phyloP scores from a whole-genome alignment of 2,888 invertebrate genomes.

The Caenorhabditis auriculariae region DNA sequence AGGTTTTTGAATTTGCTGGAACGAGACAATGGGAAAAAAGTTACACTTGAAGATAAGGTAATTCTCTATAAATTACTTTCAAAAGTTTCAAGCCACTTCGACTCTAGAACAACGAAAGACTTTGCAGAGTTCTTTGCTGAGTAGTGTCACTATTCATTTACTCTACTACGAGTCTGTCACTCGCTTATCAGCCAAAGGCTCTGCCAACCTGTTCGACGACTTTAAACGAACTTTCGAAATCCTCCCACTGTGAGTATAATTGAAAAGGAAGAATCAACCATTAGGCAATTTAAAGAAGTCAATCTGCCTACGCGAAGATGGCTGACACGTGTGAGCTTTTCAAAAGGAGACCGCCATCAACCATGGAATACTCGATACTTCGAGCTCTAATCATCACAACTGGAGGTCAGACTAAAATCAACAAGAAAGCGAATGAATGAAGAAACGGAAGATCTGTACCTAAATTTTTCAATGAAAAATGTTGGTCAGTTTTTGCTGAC shows the following conservation, averaged over 20 bases:
- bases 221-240: constrained; percentile 17
- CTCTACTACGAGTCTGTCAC: constrained; percentile 29
- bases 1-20: constrained; percentile 39
- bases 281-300: constrained; percentile 8
- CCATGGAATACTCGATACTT: constrained; percentile 33
- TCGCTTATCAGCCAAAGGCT: constrained; percentile 27
- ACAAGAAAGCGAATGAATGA: too few relatives aligned
- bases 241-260: constrained; percentile 14
- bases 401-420: constrained; percentile 28
- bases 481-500: too few relatives aligned
- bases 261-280: too few relatives aligned
- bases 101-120: neutral
- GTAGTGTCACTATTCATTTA: constrained; percentile 32
- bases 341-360: constrained; percentile 23
- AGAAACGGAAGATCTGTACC: too few relatives aligned
- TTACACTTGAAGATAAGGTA: constrained; percentile 55
- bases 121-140: constrained; percentile 25
- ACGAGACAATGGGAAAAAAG: constrained; percentile 21
- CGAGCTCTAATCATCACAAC: constrained; percentile 31
- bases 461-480: too few relatives aligned
- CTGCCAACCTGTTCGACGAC: constrained; percentile 26
- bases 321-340: constrained; percentile 27
- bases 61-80: too few relatives aligned
- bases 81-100: neutral
- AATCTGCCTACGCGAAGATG: constrained; percentile 7